Conservation (phyloP, 2,888 invertebrate genomes). For the Andrena chrysosceles region DNA sequence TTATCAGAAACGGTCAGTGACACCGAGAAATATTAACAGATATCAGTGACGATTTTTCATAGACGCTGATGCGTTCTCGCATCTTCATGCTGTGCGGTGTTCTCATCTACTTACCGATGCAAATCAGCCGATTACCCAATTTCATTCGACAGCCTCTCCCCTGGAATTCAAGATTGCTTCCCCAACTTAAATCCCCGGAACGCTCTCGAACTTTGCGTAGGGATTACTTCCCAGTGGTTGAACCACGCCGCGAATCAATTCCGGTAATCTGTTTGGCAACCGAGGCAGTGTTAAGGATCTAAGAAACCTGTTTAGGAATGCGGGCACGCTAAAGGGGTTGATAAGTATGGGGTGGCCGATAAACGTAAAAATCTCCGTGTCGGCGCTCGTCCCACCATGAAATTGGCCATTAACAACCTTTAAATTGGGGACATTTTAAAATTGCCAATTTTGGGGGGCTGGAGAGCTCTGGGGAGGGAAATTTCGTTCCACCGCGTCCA, state of each 20-base stretch:
- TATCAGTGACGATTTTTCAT: neutral
- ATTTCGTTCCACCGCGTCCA: neutral
- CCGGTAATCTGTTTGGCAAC: slow-evolving; percentile 31
- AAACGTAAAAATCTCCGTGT: slow-evolving; percentile 25
- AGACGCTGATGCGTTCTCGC: neutral
- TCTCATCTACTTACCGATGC: slow-evolving; percentile 19
- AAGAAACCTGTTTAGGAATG: slow-evolving; percentile 48
- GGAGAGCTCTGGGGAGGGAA: neutral
- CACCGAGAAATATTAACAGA: too few species aligned
- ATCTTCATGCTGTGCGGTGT: neutral
- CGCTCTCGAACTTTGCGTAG: neutral
- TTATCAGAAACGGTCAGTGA: neutral
- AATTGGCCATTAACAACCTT: slow-evolving; percentile 53
- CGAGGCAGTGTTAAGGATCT: slow-evolving; percentile 39
- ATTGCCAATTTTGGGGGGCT: slow-evolving; percentile 21
- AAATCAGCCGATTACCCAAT: slow-evolving; percentile 39
- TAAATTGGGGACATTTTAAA: neutral
- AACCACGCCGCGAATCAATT: slow-evolving; percentile 50
- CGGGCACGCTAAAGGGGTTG: neutral
- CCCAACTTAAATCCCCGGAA: slow-evolving; percentile 6
- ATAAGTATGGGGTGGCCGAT: slow-evolving; percentile 19
- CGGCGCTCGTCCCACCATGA: slow-evolving; percentile 35
- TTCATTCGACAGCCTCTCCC: slow-evolving; percentile 13
- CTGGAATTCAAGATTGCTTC: slow-evolving; percentile 25
- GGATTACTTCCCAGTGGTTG: slow-evolving; percentile 21